These are phyloP conservation scores for Pheosia tremula DNA, from an alignment of 2,888 invertebrate genomes.

Conservation along the genomic window DNA sequence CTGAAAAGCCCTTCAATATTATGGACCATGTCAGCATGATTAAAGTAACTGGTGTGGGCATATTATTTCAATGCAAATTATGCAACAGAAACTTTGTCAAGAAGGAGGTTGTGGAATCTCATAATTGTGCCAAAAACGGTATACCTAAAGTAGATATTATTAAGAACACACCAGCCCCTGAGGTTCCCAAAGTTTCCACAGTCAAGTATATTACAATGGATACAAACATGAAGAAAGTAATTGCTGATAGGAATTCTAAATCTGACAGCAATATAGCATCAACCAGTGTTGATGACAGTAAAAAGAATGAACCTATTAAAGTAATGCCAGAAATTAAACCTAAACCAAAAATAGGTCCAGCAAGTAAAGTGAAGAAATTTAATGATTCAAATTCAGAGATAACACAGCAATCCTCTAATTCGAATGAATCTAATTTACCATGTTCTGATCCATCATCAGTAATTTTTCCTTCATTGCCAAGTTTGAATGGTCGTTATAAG, in stretches of 20 bases:
- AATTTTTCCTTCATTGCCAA: slow-evolving; percentile 56
- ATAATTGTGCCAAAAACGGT: slow-evolving; percentile 74
- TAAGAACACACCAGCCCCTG: slow-evolving; percentile 49
- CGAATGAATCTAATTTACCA: slow-evolving; percentile 17
- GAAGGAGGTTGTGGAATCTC: slow-evolving; percentile 68
- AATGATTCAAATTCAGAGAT: slow-evolving; percentile 24
- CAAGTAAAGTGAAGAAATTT: slow-evolving; percentile 59
- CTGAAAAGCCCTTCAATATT: slow-evolving; percentile 63
- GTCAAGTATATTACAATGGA: slow-evolving; percentile 72
- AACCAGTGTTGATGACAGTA: slow-evolving; percentile 15
- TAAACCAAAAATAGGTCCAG: slow-evolving; percentile 71
- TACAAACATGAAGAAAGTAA: slow-evolving; percentile 43
- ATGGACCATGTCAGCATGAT: slow-evolving; percentile 76
- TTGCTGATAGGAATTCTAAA: slow-evolving; percentile 32
- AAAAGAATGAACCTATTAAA: slow-evolving; percentile 26
- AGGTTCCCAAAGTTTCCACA: slow-evolving; percentile 62
- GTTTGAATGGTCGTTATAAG: slow-evolving; percentile 66
- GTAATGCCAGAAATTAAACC: slow-evolving; percentile 36
- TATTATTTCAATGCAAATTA: slow-evolving; percentile 75
- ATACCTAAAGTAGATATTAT: slow-evolving; percentile 57
- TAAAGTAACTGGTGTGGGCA: slow-evolving; percentile 76
- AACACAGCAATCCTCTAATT: slow-evolving; percentile 10
- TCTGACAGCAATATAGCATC: slow-evolving; percentile 24
- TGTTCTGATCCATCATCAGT: slow-evolving; percentile 43
- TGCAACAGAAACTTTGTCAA: slow-evolving; percentile 77